phyloP scores from a whole-genome alignment of 2,797 vertebrate genomes.

The Melanotaenia trifasciata region DNA sequence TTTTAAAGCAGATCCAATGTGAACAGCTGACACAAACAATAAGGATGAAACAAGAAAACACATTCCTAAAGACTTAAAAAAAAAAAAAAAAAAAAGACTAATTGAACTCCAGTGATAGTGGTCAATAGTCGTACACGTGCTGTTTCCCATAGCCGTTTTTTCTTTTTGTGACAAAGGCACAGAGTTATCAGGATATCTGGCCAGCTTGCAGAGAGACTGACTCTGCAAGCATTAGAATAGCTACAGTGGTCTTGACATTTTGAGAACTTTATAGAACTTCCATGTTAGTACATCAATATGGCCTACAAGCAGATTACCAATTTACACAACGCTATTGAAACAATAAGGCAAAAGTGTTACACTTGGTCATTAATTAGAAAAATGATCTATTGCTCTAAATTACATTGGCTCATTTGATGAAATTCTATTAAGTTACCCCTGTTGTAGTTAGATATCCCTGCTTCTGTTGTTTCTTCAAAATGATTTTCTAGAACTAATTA shows the following conservation, averaged over 20 bases:
- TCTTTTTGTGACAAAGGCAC: conserved; percentile 17
- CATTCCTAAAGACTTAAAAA: neutral
- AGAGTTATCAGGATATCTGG: conserved; percentile 11
- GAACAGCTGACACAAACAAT: neutral
- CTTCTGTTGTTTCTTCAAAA: no score
- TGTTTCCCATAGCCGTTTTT: conserved; percentile 49
- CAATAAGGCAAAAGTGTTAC: neutral
- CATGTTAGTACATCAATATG: no score
- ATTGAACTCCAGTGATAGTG: conserved; percentile 16
- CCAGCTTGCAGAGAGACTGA: no score
- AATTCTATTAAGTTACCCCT: neutral
- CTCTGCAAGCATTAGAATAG: no score
- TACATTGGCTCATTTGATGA: neutral
- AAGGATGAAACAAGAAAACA: neutral
- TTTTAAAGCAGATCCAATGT: conserved; percentile 1
- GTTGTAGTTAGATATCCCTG: no score
- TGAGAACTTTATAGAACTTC: no score
- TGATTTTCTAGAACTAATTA: neutral
- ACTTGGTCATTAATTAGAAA: neutral
- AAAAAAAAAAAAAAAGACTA: neutral
- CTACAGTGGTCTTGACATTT: no score
- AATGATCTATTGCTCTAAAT: neutral
- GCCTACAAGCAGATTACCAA: neutral
- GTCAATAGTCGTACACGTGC: conserved; percentile 25
- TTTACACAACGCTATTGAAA: neutral